Base-by-base conservation (phyloP, 2,888 invertebrate species). In the Muschampia plurimacula region DNA sequence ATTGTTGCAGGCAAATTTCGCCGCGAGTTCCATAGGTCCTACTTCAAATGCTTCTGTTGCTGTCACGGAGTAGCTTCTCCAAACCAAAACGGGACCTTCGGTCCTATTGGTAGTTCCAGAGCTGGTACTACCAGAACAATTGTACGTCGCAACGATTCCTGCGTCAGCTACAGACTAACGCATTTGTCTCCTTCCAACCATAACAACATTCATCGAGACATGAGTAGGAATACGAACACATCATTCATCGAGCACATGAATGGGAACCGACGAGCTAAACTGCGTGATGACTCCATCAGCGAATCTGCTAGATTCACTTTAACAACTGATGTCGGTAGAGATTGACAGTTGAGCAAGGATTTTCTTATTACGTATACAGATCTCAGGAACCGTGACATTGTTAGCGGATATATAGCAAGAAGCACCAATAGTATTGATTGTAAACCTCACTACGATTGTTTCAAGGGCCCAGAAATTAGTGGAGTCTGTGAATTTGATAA, bases 1-100 rank as follows among this genome's bases (percentile, higher is more conserved):
- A 67, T 81, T 92, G 91, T 95, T 95, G 9, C 95, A 97, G 97
- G 96, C 74, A 97, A 97, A 92, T 97, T 96, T 86, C 95, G 96
- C 9, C 95, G 96, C 76, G 97, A 97, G 84, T 97, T 97, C 86
- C 95, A 95, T 79, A 95, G 96, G 77, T 96, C 96, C 1, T 96
- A 96, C 87, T 96, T 96, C 86, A 95, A 96, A 82, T 96, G 96
- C 77, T 88, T 95, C 76, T 95, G 95, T 80, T 93, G 94, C 80
- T 93, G 93, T 71, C 85, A 82, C 57, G 77, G 83, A 7, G 75
- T 83, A 0, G 73, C 89, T 0, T 69, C 86, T 0, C 87, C 91
- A 0, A 90, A 91, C 28, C 88, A 89, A 70, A 93, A 92, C 75
- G 93, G 93, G 0, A 86, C 92, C 0, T 93, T 94, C 77, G 91